These are phyloP conservation scores for Beroe ovata DNA, from an alignment of 37 sponge, comb jelly and placozoan genomes.

Conservation along the genomic window DNA sequence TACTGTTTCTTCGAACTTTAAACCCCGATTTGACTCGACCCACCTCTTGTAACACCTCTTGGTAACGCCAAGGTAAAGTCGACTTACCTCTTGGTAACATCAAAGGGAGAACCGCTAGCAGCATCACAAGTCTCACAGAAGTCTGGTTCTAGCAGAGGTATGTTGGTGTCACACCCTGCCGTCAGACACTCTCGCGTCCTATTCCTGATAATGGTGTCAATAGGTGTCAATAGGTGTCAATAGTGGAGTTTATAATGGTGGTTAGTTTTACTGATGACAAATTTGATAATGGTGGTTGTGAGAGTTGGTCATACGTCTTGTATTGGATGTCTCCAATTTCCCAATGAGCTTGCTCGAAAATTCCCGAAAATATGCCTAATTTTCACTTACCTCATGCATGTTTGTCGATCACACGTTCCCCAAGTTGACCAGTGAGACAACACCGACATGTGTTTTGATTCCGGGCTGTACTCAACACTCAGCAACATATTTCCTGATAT, in stretches of 20 bases:
- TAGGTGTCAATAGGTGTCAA: not conserved
- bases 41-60: too few relatives aligned
- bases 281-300: too few relatives aligned
- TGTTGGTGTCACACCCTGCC: constrained; percentile 6
- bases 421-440: constrained; percentile 5
- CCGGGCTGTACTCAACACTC: not conserved
- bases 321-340: too few relatives aligned
- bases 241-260: not conserved
- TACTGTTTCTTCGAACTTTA: too few relatives aligned
- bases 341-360: too few relatives aligned
- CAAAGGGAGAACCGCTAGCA: not conserved
- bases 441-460: not conserved
- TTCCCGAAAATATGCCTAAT: too few relatives aligned
- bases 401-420: not conserved
- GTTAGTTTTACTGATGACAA: too few relatives aligned
- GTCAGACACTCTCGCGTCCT: not conserved
- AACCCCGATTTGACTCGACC: too few relatives aligned
- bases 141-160: not conserved
- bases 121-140: not conserved
- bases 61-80: not conserved
- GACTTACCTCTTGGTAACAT: not conserved
- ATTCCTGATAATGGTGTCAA: not conserved
- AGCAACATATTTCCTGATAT: not conserved
- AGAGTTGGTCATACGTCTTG: too few relatives aligned
- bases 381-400: constrained; percentile 14